These are phyloP conservation scores for Arctia plantaginis DNA, from an alignment of 2,888 invertebrate genomes.

Conservation along the genomic window DNA sequence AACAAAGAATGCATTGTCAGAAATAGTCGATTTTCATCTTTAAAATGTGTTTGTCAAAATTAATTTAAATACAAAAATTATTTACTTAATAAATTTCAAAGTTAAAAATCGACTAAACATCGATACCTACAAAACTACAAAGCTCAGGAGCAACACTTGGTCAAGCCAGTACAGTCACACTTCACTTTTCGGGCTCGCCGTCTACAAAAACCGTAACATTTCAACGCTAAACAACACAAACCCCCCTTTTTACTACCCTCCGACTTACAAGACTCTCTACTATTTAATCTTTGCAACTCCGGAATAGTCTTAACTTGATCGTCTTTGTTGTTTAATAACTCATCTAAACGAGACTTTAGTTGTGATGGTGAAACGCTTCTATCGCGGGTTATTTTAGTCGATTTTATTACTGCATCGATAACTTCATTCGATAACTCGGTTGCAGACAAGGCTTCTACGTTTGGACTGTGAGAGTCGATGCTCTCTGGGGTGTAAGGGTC, in stretches of 20 bases:
- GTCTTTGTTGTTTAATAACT: constrained; percentile 60
- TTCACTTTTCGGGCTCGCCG: constrained; percentile 69
- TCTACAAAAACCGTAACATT: constrained; percentile 81
- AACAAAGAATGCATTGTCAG: constrained; percentile 48
- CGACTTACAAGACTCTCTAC: constrained; percentile 77
- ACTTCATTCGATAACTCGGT: constrained; percentile 67
- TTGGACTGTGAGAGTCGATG: constrained; percentile 91
- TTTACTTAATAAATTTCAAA: constrained; percentile 17
- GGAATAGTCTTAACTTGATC: constrained; percentile 63
- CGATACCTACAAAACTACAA: constrained; percentile 31
- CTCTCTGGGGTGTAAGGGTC: constrained; percentile 95
- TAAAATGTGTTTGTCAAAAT: constrained; percentile 14
- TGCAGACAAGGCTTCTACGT: constrained; percentile 74
- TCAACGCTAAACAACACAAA: constrained; percentile 76
- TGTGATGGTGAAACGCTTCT: constrained; percentile 88
- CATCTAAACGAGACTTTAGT: constrained; percentile 87
- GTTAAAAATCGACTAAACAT: constrained; percentile 34
- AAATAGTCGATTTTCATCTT: constrained; percentile 26
- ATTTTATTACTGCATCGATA: constrained; percentile 59
- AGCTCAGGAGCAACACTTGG: constrained; percentile 66
- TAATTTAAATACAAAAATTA: not conserved
- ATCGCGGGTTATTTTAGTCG: constrained; percentile 65
- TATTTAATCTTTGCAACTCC: constrained; percentile 71
- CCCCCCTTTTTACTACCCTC: constrained; percentile 69
- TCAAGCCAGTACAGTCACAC: constrained; percentile 71